Base-by-base conservation (phyloP, 2,113 vertebrate genomes). In the Eudyptes chrysolophus region DNA sequence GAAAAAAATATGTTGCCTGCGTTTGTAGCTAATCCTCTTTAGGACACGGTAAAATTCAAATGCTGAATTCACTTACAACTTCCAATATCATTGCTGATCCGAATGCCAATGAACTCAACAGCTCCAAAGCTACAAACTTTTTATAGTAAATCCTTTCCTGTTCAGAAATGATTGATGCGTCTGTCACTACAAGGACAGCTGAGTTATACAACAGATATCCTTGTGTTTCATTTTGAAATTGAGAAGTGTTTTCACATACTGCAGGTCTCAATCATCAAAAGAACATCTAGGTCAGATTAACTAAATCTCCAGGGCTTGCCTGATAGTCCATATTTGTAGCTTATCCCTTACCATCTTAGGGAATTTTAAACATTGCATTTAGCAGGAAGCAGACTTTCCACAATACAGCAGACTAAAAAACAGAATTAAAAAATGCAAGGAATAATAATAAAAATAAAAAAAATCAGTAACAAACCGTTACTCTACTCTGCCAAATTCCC, bases 241-340 rank as follows among this genome's bases (percentile, higher is more conserved):
- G 98, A 98, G 97, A 98, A 97, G 95, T 97, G 94, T 98, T 98
- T 98, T 97, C 97, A 97, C 94, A 98, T 98, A 98, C 94, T 97
- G 89, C 85, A 92, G 94, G 93, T 98, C 98, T 98, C 98, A 98
- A 99, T 98, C 98, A 98, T 98, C 97, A 99, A 99, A 99, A 98
- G 98, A 98, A 98, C 98, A 99, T 99, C 98, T 98, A 98, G 98
- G 98, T 99, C 99, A 98, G 98, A 98, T 98, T 98, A 98, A 98
- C 97, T 97, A 98, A 99, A 99, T 98, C 98, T 98, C 98, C 95
- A 95, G 94, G 87, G 97, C 96, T 98, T 98, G 96, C 94, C 94
- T 95, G 96, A 98, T 87, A 97, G 97, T 98, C 96, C 95, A 97
- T 92, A 97, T 98, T 98, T 96, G 95, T 97, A 96, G 98, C 94